Conservation (phyloP, 2,113 vertebrate species). For the Semnornis frantzii region DNA sequence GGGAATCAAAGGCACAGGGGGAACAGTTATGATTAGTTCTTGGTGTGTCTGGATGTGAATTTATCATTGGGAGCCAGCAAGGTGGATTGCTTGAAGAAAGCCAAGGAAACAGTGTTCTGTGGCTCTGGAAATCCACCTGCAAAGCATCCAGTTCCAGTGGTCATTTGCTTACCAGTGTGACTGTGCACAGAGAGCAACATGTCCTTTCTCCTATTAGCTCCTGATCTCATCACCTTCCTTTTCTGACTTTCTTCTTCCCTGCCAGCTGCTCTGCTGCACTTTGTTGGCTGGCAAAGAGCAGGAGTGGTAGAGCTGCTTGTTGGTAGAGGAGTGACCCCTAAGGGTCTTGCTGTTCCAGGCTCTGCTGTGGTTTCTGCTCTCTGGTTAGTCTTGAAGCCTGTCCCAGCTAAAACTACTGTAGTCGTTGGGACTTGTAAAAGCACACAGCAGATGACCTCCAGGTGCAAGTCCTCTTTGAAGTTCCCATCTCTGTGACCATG, state of each 20-base stretch:
- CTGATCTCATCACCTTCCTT: slow-evolving; percentile 51
- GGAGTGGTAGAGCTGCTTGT: neutral
- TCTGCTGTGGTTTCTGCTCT: neutral
- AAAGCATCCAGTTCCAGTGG: neutral
- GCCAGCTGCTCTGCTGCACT: slow-evolving; percentile 18
- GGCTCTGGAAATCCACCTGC: neutral
- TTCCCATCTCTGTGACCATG: neutral
- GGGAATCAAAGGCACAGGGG: neutral
- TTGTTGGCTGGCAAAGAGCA: neutral
- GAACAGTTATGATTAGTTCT: neutral
- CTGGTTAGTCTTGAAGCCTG: neutral
- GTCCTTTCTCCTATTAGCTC: slow-evolving; percentile 46
- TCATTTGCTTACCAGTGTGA: neutral
- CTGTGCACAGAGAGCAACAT: neutral
- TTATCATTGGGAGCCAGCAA: neutral
- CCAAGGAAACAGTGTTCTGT: neutral
- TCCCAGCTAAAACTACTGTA: neutral
- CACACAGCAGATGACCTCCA: neutral
- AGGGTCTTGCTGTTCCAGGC: neutral
- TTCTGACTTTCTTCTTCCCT: neutral
- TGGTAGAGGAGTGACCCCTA: neutral
- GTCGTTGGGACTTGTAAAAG: neutral
- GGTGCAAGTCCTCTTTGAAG: neutral
- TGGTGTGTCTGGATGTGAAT: neutral
- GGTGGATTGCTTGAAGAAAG: neutral